Evolutionary conservation across 64 coral and sea anemone species (phyloP), one percentile per base, ranked within the genome.

Genomic region (Pachyseris speciosa): DNA sequence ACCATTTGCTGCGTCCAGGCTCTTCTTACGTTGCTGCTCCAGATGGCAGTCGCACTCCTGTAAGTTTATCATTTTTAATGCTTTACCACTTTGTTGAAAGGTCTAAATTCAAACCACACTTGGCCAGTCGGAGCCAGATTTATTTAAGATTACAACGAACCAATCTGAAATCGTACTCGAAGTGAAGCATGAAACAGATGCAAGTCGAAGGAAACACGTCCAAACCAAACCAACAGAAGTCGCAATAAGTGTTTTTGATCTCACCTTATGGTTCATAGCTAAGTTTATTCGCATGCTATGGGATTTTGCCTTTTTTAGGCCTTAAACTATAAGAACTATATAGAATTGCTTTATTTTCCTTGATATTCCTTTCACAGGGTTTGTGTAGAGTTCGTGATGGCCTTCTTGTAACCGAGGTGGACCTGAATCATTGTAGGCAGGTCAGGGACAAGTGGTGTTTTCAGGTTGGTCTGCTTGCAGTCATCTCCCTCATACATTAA

Each of bases 361-460:
- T 41, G 75, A 8, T 72, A 22, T 72, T 91, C n/a, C 39, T 83
- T 53, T 32, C 2, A 28, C 52, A 99, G 97, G 94, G 97, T 28
- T 85, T 99, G 45, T 99, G 90, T 10, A 78, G 97, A 40, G 37
- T 91, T 70, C 67, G 60, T 53, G 97, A 99, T 93, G 97, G 97
- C 19, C 70, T 99, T 9, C 63, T 99, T 31, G 94, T 99, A 17
- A 90, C 97, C 67, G 97, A 99, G 67, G 84, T 99, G 55, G 97
- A 99, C 47, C 75, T 99, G 31, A 99, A 99, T 65, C 40, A 90
- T 9, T 93, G 85, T 34, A 87, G 97, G 11, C 97, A 99, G 78
- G 73, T 99, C 39, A 99, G 87, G 87, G 97, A 99, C 80, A 93
- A 90, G 68, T 99, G 97, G 97, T 91, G 90, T 63, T 99, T 99